Evolutionary conservation across 2,797 vertebrate genomes (phyloP), one percentile per base, ranked within the genome.

Genomic region (Phyllotis vaccarum): DNA sequence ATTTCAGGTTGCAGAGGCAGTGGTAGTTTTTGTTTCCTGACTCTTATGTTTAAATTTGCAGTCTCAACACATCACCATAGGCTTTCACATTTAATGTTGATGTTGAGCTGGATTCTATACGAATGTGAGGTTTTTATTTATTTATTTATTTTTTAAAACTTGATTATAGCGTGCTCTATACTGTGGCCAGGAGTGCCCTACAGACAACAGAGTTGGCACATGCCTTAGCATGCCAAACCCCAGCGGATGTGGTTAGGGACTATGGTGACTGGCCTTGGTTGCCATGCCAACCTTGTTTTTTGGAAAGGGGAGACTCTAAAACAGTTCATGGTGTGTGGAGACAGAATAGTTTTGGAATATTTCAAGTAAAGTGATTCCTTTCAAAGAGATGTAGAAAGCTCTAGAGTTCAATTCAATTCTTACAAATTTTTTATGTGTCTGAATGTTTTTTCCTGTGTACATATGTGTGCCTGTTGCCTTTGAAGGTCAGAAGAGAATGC

Each of bases 41-140:
- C 93, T 94, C 96, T 97, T 97, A 91, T 97, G 97, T 97, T 97
- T 97, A 97, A 97, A 96, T 97, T 97, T 97, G 95, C 96, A 96
- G 93, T 95, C 97, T 97, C 97, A 98, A 97, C 97, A 97, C 96
- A 97, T 98, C 94, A 97, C 97, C 91, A 64, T 97, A 40, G 62
- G 70, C 83, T 97, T 97, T 98, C 96, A 96, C 80, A 96, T 98
- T 98, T 97, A 98, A 54, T 98, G 90, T 98, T 97, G 97, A 97
- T 95, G 95, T 98, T 98, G 95, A 98, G 95, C 92, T 2, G 91
- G 97, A 94, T 97, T 98, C 96, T 98, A 70, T 96, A 97, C 12
- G 91, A 97, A 96, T 97, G 3, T 31, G 74, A 95, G 96, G 97
- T 96, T 98, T 97, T 83, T 94, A 88, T 62, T 62, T 24, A 9